These are phyloP conservation scores for Bagarius yarrelli DNA, from an alignment of 2,113 vertebrate genomes.

Conservation along the genomic window DNA sequence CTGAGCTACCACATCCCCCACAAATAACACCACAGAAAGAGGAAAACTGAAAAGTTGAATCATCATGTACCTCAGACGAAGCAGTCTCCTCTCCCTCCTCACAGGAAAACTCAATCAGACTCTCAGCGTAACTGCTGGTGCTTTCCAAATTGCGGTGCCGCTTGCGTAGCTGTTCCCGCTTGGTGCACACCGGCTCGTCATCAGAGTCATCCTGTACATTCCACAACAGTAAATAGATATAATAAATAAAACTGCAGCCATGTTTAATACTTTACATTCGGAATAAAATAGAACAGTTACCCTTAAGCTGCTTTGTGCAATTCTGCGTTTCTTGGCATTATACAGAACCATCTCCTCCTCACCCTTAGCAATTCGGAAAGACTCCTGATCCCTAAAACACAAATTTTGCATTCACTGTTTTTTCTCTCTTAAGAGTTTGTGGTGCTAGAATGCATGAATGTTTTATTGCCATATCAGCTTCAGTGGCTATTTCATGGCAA, in stretches of 20 bases:
- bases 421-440: no score
- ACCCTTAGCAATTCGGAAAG: slow-evolving; percentile 80
- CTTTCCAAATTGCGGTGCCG: slow-evolving; percentile 63
- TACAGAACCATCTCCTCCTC: slow-evolving; percentile 86
- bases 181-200: slow-evolving; percentile 66
- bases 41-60: neutral
- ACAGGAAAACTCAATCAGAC: slow-evolving; percentile 78
- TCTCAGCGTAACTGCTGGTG: slow-evolving; percentile 62
- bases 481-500: no score
- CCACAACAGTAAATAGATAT: neutral
- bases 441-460: no score
- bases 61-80: slow-evolving; percentile 66
- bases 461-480: no score
- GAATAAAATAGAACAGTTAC: slow-evolving; percentile 45
- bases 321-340: slow-evolving; percentile 77
- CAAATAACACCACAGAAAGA: neutral
- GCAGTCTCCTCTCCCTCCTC: slow-evolving; percentile 83
- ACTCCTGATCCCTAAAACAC: slow-evolving; percentile 78
- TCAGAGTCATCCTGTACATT: slow-evolving; percentile 78
- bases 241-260: neutral
- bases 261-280: neutral
- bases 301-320: slow-evolving; percentile 70
- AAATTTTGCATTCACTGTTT: neutral
- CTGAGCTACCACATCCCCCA: no score
- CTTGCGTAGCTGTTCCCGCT: slow-evolving; percentile 66